Percentiles rank a stretch among this genome's conserved stretches.
These are phyloP conservation scores for Artemia franciscana DNA, from an alignment of 1,140 invertebrate genomes.

Conservation along the genomic window DNA sequence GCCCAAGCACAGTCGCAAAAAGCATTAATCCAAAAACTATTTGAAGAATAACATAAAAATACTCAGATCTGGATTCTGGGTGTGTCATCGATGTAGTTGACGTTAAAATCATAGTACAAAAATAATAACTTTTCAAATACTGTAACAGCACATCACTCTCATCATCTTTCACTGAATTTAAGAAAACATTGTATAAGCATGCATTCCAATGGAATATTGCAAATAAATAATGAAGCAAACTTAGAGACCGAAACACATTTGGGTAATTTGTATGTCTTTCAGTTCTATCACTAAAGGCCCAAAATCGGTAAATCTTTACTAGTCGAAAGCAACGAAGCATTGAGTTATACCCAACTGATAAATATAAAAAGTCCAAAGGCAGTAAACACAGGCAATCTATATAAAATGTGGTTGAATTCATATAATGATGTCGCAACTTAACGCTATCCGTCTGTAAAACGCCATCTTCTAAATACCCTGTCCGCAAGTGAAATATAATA, in stretches of 20 bases:
- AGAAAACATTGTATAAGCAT: slow-evolving; percentile 85
- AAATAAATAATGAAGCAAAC: slow-evolving; percentile 83
- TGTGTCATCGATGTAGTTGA: slow-evolving; percentile 47
- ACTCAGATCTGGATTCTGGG: slow-evolving; percentile 66
- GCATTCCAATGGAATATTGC: slow-evolving; percentile 99
- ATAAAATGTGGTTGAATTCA: slow-evolving; percentile 96
- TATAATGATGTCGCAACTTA: slow-evolving; percentile 84
- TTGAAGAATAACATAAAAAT: slow-evolving; percentile 70
- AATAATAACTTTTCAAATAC: slow-evolving; percentile 92
- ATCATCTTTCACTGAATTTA: slow-evolving; percentile 38
- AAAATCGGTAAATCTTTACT: slow-evolving; percentile 94
- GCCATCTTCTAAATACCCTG: slow-evolving; percentile 84
- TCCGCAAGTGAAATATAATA: slow-evolving; percentile 90
- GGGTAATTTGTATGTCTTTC: slow-evolving; percentile 97
- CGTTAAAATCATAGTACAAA: slow-evolving; percentile 84
- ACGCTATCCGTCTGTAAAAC: slow-evolving; percentile 83
- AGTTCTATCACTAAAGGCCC: slow-evolving; percentile 93
- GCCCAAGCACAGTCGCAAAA: slow-evolving; percentile 74
- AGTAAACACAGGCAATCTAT: slow-evolving; percentile 92
- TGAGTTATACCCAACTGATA: slow-evolving; percentile 94
- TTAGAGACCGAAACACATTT: slow-evolving; percentile 78
- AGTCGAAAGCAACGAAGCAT: slow-evolving; percentile 85
- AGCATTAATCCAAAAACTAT: slow-evolving; percentile 68
- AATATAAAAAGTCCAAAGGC: slow-evolving; percentile 89
- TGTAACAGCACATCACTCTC: slow-evolving; percentile 72